Percentiles rank a stretch among this genome's conserved stretches.
phyloP scores from a whole-genome alignment of 64 coral and sea anemone species.

The Catalaphyllia jardinei region DNA sequence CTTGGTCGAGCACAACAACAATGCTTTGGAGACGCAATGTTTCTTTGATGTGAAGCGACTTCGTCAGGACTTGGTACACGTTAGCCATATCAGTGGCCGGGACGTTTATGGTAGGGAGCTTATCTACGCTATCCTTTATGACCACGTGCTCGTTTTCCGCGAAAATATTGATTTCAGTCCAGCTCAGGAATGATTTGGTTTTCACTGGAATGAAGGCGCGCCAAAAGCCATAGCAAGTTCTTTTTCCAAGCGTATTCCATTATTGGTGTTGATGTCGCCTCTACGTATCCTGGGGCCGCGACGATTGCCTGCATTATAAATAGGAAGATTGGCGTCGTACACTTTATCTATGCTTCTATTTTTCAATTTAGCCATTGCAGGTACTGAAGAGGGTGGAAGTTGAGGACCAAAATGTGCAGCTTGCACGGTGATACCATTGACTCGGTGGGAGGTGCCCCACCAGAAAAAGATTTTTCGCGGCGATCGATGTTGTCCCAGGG shows the following conservation, averaged over 20 bases:
- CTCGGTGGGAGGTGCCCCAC: neutral
- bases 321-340: neutral
- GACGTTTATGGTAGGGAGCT: conserved; percentile 40
- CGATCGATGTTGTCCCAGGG: neutral
- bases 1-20: conserved; percentile 38
- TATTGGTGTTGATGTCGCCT: neutral
- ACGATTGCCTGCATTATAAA: conserved; percentile 25
- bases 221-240: conserved; percentile 54
- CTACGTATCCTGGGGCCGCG: conserved; percentile 39
- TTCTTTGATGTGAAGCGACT: no score
- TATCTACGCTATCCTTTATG: conserved; percentile 30
- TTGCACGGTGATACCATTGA: no score
- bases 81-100: conserved; percentile 53
- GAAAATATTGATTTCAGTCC: conserved; percentile 54
- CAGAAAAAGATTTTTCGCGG: neutral
- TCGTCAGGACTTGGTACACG: conserved; percentile 24
- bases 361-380: conserved; percentile 18
- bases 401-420: conserved; percentile 37
- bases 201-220: no score
- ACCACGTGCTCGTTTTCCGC: conserved; percentile 23
- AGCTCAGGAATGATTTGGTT: conserved; percentile 20
- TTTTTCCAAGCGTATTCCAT: conserved; percentile 18
- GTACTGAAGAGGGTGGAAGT: neutral
- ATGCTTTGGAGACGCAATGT: conserved; percentile 33
- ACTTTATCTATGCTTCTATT: conserved; percentile 32